Evolutionary conservation across 2,888 invertebrate genomes (phyloP).

Genomic region (Cristatella mucedo): DNA sequence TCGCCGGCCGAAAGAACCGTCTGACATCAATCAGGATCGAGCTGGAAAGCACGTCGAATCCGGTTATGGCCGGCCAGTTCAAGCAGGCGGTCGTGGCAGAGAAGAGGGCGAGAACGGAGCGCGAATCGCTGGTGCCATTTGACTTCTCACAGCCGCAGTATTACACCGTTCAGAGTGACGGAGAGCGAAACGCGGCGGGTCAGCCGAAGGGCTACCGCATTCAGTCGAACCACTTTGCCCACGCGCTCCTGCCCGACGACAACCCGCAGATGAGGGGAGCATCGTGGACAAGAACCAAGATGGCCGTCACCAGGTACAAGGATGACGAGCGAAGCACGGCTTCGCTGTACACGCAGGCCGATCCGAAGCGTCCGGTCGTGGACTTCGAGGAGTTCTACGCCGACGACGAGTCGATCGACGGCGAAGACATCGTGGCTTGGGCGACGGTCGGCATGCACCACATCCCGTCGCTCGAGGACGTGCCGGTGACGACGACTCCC

Average conservation of each 20-base stretch:
- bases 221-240: slow-evolving; percentile 1
- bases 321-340: slow-evolving; percentile 24
- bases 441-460: slow-evolving; percentile 26
- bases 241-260: neutral
- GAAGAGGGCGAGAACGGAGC: too few relatives aligned
- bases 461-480: slow-evolving; percentile 28
- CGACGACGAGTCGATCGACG: slow-evolving; percentile 22
- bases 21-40: too few relatives aligned
- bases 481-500: slow-evolving; percentile 23
- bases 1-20: slow-evolving; percentile 3
- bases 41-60: too few relatives aligned
- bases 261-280: slow-evolving; percentile 15
- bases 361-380: slow-evolving; percentile 23
- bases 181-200: too few relatives aligned
- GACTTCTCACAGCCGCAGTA: too few relatives aligned
- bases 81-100: too few relatives aligned
- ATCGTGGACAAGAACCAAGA: slow-evolving; percentile 25
- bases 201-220: slow-evolving; percentile 2
- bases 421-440: slow-evolving; percentile 31
- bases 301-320: slow-evolving; percentile 22
- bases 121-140: too few relatives aligned
- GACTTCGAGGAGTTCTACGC: slow-evolving; percentile 22
- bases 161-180: too few relatives aligned
- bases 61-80: too few relatives aligned
- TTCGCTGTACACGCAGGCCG: slow-evolving; percentile 26